These are phyloP conservation scores for Tetragonula clypearis DNA, from an alignment of 1,140 invertebrate genomes.

Conservation along the genomic window DNA sequence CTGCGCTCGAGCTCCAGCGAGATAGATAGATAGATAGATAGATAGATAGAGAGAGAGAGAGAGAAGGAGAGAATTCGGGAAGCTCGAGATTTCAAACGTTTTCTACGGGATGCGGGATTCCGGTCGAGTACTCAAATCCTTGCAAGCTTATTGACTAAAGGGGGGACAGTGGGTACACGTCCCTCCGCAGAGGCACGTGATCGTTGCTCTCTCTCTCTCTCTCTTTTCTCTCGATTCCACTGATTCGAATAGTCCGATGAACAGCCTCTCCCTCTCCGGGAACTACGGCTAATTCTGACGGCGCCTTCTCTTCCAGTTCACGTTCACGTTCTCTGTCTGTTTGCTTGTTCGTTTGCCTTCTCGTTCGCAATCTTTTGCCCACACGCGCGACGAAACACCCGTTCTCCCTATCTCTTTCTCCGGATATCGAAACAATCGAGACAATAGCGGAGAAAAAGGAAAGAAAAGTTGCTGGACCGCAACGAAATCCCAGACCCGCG, in stretches of 20 bases:
- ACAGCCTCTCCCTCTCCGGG: background rate
- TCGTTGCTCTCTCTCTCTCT: constrained; percentile 42
- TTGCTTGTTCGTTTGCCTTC: constrained; percentile 4
- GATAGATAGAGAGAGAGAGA: background rate
- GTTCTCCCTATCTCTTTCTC: background rate
- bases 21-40: background rate
- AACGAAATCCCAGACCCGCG: background rate
- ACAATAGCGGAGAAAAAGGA: background rate
- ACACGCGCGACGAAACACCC: background rate
- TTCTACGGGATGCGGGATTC: constrained; percentile 51
- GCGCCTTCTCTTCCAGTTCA: background rate
- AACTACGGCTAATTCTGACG: constrained; percentile 52
- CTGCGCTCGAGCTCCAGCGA: background rate
- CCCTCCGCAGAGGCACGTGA: constrained; percentile 55
- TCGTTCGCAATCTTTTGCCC: constrained; percentile 3
- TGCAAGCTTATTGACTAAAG: constrained; percentile 53
- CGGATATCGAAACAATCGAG: background rate
- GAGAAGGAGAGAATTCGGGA: background rate
- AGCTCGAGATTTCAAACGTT: background rate
- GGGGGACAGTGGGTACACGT: constrained; percentile 56
- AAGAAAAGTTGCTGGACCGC: background rate
- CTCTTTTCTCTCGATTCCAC: background rate
- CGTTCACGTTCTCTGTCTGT: constrained; percentile 34
- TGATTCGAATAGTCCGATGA: background rate
- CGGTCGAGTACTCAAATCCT: constrained; percentile 40